Evolutionary conservation across 2,888 invertebrate species (phyloP).

Genomic region (Drosophila monieri): DNA sequence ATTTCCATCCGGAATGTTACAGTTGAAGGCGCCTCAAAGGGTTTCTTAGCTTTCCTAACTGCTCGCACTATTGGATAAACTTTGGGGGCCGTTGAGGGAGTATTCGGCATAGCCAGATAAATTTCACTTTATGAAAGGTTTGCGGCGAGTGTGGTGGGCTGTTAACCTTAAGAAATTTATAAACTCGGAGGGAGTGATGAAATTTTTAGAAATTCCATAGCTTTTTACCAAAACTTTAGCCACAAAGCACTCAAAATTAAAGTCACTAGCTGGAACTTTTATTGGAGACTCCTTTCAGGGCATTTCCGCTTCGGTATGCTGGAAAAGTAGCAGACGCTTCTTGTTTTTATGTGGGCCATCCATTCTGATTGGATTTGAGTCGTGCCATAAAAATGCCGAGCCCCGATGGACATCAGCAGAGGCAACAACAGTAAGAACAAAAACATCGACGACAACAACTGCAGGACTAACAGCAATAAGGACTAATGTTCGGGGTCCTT

Average conservation of each 20-base stretch:
- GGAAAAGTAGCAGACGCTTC: constrained; percentile 13
- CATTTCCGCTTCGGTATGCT: constrained; percentile 9
- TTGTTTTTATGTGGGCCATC: constrained; percentile 67
- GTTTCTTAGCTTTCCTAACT: constrained; percentile 16
- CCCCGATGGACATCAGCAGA: constrained; percentile 12
- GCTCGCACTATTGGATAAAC: background rate
- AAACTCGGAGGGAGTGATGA: background rate
- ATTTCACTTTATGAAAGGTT: constrained; percentile 1
- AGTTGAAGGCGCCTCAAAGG: constrained; percentile 45
- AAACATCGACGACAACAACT: background rate
- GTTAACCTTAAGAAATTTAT: background rate
- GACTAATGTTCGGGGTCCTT: constrained; percentile 44
- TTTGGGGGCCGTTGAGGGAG: background rate
- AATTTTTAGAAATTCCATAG: background rate
- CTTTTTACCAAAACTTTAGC: background rate
- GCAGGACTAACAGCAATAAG: constrained; percentile 21
- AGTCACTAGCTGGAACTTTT: background rate
- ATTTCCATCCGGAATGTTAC: constrained; percentile 45
- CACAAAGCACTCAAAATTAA: no score
- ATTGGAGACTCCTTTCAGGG: background rate
- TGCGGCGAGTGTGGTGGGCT: no score
- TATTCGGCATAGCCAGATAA: constrained; percentile 17
- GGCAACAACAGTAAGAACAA: background rate
- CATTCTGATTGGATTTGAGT: constrained; percentile 49
- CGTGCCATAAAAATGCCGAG: constrained; percentile 54